These are phyloP conservation scores for Drepana falcataria DNA, from an alignment of 2,888 invertebrate genomes.

Conservation along the genomic window DNA sequence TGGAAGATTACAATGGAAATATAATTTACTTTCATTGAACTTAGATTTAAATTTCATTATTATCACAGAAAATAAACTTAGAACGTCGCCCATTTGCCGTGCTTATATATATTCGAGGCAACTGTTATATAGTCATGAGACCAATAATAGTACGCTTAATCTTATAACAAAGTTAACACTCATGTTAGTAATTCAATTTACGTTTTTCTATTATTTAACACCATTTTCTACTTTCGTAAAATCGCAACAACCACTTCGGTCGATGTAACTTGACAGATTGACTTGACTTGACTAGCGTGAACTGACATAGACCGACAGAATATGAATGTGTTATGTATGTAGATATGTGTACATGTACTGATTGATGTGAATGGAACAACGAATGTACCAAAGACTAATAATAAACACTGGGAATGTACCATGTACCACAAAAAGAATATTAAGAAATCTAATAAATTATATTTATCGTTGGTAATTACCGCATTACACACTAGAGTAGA, in stretches of 20 bases:
- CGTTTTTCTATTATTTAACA: conserved; percentile 42
- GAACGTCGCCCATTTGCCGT: conserved; percentile 67
- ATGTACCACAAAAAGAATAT: too few relatives aligned
- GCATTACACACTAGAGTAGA: too few relatives aligned
- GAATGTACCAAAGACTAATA: too few relatives aligned
- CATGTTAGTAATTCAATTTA: conserved; percentile 61
- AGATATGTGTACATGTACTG: too few relatives aligned
- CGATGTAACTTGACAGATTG: conserved; percentile 41
- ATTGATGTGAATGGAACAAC: too few relatives aligned
- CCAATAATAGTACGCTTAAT: conserved; percentile 45
- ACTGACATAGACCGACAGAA: too few relatives aligned
- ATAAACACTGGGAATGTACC: too few relatives aligned
- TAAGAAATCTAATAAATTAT: too few relatives aligned
- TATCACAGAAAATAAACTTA: conserved; percentile 75
- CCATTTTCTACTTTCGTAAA: conserved; percentile 21
- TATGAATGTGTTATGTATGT: too few relatives aligned
- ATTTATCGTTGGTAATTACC: too few relatives aligned
- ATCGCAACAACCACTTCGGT: conserved; percentile 33
- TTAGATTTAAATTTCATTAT: conserved; percentile 76
- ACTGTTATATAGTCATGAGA: conserved; percentile 63
- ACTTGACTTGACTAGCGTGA: conserved; percentile 8
- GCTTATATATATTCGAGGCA: conserved; percentile 33
- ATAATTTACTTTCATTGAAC: conserved; percentile 68
- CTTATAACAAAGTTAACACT: conserved; percentile 41
- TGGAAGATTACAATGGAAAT: conserved; percentile 66